phyloP scores from a whole-genome alignment of 2,888 invertebrate genomes.

The Oxystoma pomonae region DNA sequence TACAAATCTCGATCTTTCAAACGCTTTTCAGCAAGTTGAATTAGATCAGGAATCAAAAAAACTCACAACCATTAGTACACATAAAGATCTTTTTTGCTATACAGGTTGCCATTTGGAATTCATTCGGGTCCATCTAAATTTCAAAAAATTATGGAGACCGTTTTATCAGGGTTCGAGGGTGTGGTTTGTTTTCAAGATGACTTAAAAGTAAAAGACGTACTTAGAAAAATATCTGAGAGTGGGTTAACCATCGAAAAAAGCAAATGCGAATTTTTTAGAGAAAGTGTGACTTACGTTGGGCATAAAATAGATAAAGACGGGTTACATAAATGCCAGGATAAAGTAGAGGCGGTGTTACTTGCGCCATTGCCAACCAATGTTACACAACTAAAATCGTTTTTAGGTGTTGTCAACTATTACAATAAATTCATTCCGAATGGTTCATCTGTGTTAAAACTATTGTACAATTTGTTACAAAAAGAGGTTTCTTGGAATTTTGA shows the following conservation, averaged over 20 bases:
- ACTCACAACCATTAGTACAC: neutral
- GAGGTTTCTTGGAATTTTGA: conserved; percentile 6
- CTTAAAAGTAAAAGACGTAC: conserved; percentile 6
- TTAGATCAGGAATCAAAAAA: conserved; percentile 6
- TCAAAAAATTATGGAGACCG: conserved; percentile 15
- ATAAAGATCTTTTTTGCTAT: conserved; percentile 14
- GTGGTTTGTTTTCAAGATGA: conserved; percentile 14
- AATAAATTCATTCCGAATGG: conserved; percentile 11
- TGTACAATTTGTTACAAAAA: conserved; percentile 16
- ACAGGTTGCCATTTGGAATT: conserved; percentile 11
- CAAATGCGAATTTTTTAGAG: conserved; percentile 13
- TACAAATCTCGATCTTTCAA: conserved; percentile 2
- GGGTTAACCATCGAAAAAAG: conserved; percentile 5
- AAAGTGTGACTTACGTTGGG: conserved; percentile 10
- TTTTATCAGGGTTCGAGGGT: conserved; percentile 13
- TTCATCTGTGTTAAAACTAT: conserved; percentile 3
- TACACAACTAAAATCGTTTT: conserved; percentile 15
- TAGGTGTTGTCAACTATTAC: conserved; percentile 13
- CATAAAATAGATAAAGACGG: conserved; percentile 14
- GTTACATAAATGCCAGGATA: conserved; percentile 13
- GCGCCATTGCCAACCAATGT: conserved; percentile 1
- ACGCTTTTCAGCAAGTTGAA: conserved; percentile 13
- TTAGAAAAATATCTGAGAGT: conserved; percentile 1
- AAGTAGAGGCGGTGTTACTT: conserved; percentile 6
- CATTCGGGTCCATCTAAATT: conserved; percentile 11